Evolutionary conservation across 23 tunicate species (phyloP).

Genomic region (Clavelina lepadiformis): DNA sequence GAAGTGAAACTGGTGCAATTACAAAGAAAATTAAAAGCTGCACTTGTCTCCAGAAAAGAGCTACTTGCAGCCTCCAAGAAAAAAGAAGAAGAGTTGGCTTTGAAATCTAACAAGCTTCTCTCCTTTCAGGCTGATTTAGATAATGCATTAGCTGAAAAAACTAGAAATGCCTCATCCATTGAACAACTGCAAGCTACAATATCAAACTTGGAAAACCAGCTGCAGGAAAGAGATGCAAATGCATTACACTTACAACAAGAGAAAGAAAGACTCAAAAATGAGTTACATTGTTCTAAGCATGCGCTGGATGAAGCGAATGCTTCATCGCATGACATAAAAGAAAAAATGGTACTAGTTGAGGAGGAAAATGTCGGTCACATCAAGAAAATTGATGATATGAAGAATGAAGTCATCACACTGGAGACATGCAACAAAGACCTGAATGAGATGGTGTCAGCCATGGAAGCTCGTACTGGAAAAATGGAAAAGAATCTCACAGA

Average conservation of each 20-base stretch:
- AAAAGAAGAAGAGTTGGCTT: slow-evolving; percentile 23
- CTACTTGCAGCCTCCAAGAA: slow-evolving; percentile 33
- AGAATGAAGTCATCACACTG: slow-evolving; percentile 38
- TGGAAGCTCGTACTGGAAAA: slow-evolving; percentile 41
- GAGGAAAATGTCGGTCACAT: slow-evolving; percentile 14
- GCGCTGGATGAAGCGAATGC: background rate
- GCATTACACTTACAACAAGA: slow-evolving; percentile 5
- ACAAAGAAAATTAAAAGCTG: slow-evolving; percentile 81
- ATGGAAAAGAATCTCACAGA: slow-evolving; percentile 50
- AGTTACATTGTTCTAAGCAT: background rate
- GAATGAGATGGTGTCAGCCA: slow-evolving; percentile 73
- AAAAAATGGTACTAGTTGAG: background rate
- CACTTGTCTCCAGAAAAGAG: slow-evolving; percentile 79
- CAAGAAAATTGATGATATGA: slow-evolving; percentile 15
- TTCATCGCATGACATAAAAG: background rate
- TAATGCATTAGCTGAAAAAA: background rate
- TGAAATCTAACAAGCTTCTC: background rate
- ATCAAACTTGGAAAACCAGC: background rate
- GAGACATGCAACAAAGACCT: slow-evolving; percentile 70
- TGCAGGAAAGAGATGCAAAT: slow-evolving; percentile 1
- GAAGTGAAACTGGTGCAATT: slow-evolving; percentile 42
- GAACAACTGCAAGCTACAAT: background rate
- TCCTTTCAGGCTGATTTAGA: background rate
- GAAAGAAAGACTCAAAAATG: background rate
- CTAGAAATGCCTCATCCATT: background rate